These are phyloP conservation scores for Zonitis immaculata DNA, from an alignment of 2,888 invertebrate genomes.

Conservation along the genomic window DNA sequence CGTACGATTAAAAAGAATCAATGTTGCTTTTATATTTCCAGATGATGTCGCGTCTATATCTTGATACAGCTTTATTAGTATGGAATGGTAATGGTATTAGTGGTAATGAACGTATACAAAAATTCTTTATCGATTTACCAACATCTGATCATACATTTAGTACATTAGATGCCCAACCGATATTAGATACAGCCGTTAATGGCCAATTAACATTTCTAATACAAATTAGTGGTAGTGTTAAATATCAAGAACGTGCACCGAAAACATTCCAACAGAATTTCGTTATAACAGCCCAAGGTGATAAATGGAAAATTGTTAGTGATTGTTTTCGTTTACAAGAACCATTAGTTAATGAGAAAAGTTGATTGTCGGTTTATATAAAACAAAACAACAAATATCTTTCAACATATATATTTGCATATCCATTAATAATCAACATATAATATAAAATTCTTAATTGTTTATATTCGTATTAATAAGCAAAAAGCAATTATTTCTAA, in stretches of 20 bases:
- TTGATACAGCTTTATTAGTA: slow-evolving; percentile 76
- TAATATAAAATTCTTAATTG: slow-evolving; percentile 31
- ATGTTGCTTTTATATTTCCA: slow-evolving; percentile 37
- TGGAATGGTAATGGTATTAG: slow-evolving; percentile 90
- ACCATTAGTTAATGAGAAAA: slow-evolving; percentile 33
- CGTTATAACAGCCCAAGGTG: slow-evolving; percentile 78
- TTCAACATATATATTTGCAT: slow-evolving; percentile 20
- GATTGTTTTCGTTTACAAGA: slow-evolving; percentile 82
- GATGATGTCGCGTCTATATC: slow-evolving; percentile 75
- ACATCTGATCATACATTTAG: slow-evolving; percentile 70
- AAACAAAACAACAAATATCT: neutral
- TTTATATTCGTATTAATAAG: slow-evolving; percentile 22
- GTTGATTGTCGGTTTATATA: slow-evolving; percentile 10
- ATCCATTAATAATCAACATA: slow-evolving; percentile 12
- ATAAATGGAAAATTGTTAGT: slow-evolving; percentile 91
- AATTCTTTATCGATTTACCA: slow-evolving; percentile 81
- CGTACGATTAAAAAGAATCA: too few relatives aligned
- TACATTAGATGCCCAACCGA: slow-evolving; percentile 82
- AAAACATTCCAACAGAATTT: slow-evolving; percentile 82
- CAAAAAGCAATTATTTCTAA: slow-evolving; percentile 20
- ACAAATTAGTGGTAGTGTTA: slow-evolving; percentile 77
- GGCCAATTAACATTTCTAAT: slow-evolving; percentile 78
- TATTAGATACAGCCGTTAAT: slow-evolving; percentile 66
- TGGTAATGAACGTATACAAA: slow-evolving; percentile 78
- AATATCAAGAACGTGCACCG: slow-evolving; percentile 57